Conservation (phyloP, 1,140 invertebrate genomes). For the Reticulitermes speratus region DNA sequence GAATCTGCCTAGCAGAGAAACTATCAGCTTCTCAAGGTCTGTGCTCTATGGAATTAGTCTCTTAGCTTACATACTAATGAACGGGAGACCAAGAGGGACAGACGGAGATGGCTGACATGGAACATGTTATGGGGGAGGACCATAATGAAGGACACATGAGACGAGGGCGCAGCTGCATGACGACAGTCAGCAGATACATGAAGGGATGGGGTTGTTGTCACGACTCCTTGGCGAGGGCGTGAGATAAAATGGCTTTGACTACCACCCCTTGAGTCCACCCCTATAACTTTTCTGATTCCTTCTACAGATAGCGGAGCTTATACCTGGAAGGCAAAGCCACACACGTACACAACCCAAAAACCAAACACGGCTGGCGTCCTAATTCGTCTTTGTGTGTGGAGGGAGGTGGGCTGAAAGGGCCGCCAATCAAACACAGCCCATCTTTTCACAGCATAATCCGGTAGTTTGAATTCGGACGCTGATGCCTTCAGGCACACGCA, state of each 20-base stretch:
- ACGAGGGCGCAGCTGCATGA: neutral
- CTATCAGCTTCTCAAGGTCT: too few relatives aligned
- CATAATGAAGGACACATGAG: neutral
- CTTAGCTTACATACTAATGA: too few relatives aligned
- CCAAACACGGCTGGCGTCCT: neutral
- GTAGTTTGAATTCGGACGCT: neutral
- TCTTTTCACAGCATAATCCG: neutral
- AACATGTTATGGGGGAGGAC: neutral
- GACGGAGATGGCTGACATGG: neutral
- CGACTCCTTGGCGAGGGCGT: neutral
- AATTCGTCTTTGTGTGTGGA: neutral
- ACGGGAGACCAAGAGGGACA: neutral
- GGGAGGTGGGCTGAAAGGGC: neutral
- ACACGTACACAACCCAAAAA: neutral
- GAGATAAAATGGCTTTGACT: neutral
- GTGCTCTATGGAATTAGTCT: too few relatives aligned
- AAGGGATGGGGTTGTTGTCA: neutral
- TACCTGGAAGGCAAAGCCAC: neutral
- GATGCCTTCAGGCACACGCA: too few relatives aligned
- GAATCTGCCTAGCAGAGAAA: too few relatives aligned
- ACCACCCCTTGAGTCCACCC: neutral
- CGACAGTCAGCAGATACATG: neutral
- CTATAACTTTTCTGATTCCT: neutral
- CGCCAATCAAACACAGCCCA: neutral
- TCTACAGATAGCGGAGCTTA: neutral